A percentile compares a stretch with the other conserved stretches of the same genome.
These are phyloP conservation scores for Hyppa rectilinea DNA, from an alignment of 2,888 invertebrate genomes.

Conservation along the genomic window DNA sequence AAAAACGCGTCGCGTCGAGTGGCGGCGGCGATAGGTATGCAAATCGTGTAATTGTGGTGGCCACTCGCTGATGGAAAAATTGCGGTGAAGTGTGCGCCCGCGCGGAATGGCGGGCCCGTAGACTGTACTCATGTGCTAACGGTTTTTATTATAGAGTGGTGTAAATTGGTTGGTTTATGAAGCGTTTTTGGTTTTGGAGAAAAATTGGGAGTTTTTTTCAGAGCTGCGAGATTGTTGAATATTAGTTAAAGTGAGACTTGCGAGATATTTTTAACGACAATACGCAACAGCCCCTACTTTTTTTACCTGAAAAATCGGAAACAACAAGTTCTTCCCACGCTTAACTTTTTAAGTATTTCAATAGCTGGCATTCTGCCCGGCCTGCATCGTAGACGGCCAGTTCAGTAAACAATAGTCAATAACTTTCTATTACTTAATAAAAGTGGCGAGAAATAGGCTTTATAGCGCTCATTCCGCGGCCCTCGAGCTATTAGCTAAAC, in stretches of 20 bases:
- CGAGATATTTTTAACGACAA: not conserved
- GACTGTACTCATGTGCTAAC: constrained; percentile 27
- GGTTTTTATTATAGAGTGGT: constrained; percentile 45
- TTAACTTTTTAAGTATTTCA: not conserved
- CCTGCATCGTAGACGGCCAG: constrained; percentile 14
- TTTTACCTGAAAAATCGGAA: not conserved
- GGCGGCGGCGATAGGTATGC: constrained; percentile 77
- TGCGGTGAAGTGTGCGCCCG: constrained; percentile 63
- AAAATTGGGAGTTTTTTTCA: not conserved
- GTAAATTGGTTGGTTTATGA: constrained; percentile 17
- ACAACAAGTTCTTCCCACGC: not conserved
- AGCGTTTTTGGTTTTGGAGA: not conserved
- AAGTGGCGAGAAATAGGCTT: constrained; percentile 60
- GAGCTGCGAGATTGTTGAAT: not conserved
- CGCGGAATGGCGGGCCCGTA: constrained; percentile 56
- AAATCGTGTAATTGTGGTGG: constrained; percentile 81
- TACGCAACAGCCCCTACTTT: not conserved
- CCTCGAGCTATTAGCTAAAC: constrained; percentile 62
- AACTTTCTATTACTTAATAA: constrained; percentile 59
- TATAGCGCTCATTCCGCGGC: constrained; percentile 48
- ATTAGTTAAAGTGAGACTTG: not conserved
- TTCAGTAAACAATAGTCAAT: constrained; percentile 46
- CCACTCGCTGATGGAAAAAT: constrained; percentile 65
- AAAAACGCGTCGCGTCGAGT: constrained; percentile 61
- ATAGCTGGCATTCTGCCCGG: constrained; percentile 23